Evolutionary conservation across 2,113 vertebrate genomes (phyloP), one percentile per base, ranked within the genome.

Genomic region (Mixornis gularis): DNA sequence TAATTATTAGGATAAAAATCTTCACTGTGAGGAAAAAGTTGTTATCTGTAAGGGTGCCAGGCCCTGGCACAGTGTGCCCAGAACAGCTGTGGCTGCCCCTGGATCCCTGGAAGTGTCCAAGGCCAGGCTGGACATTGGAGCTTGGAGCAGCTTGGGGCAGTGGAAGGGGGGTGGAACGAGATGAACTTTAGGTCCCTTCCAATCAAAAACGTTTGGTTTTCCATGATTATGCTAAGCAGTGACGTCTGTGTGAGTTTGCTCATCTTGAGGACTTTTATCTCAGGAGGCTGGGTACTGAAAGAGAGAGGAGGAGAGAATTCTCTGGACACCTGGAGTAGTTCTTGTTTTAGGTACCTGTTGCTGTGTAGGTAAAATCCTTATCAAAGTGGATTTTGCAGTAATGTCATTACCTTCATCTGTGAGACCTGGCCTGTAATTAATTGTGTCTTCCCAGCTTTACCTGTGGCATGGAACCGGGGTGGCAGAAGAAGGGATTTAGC

Each of bases 111-210:
- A 0, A 66, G 11, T 14, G 16, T 0, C 77, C 68, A n/a, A 44
- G 68, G 44, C 22, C 38, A 44, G 74, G 22, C 1, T 72, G 43
- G 55, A 60, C 20, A 12, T 0, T 17, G 21, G 63, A 6, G 27
- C 19, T 56, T 1, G 65, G n/a, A 73, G 38, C 53, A 38, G 0
- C 27, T 38, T 74, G 69, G 20, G 16, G 6, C 3, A 26, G 46
- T 52, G 46, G 38, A 0, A 51, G 9, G 7, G 27, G 16, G 32
- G 3, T 38, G 20, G 9, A 6, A 46, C 0, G 0, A 1, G 29
- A 26, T 34, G 53, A 8, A 7, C n/a, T n/a, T 34, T 26, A 14
- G 44, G 11, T 59, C 29, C 11, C 6, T 53, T 38, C 46, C 25
- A 46, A 22, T 12, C 13, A 9, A 53, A 74, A 40, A 8, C 40